Evolutionary conservation across 1,140 invertebrate species (phyloP), one percentile per base, ranked within the genome.

Genomic region (Pygmarrhopalites habei): DNA sequence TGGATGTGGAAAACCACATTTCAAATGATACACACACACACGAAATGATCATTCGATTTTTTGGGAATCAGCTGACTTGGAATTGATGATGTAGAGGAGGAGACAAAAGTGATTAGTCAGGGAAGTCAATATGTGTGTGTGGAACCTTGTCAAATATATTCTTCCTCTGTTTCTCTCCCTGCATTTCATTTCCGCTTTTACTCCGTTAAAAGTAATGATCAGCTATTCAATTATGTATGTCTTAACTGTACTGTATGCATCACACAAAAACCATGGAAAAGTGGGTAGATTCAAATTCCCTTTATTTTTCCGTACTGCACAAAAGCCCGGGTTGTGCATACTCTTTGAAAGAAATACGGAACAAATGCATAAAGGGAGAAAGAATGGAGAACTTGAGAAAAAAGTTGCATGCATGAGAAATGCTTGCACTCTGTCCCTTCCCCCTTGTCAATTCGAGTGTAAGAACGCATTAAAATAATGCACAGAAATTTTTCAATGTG

Each of bases 401-500:
- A n/a, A 41, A n/a, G 39, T 12, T 12, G 39, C 12, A n/a, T 17
- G 28, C 44, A 51, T 60, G 58, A 60, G 44, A 60, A 60, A 60
- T 60, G 58, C 35, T 12, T 32, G 58, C 58, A 49, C 58, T 60
- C 32, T 30, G 46, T 49, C 39, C 12, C 39, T 41, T 12, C n/a
- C 46, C 44, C 10, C 23, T 41, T 62, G 60, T 62, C 60, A 46
- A 62, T 62, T 62, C 60, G 44, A 47, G 52, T 62, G 60, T 62
- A 57, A 62, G 56, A 62, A 62, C 52, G 41, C 60, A 62, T 62
- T 62, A 62, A 62, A 62, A 57, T 62, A 56, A 61, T 61, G 60
- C 51, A 61, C 17, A 25, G 60, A 56, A 23, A 43, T 56, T 62
- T 46, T 56, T 7, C 4, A 25, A 19, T 47, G 7, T 7, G 5